Evolutionary conservation across 2,113 vertebrate species (phyloP).

Genomic region (Xiphias gladius): DNA sequence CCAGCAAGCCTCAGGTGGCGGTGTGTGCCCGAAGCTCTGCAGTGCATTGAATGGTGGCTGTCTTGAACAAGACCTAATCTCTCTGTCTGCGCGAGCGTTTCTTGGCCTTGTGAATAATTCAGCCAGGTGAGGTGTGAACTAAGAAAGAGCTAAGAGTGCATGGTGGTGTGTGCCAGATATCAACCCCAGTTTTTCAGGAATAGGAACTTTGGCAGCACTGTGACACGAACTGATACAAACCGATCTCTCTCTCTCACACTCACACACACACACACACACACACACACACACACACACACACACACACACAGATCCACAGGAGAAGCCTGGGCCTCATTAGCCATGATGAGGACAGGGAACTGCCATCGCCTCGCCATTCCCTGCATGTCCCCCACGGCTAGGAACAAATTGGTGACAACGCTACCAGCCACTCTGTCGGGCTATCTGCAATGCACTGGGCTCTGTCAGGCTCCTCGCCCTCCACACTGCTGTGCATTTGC

Average conservation of each 20-base stretch:
- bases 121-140: slow-evolving; percentile 54
- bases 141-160: slow-evolving; percentile 53
- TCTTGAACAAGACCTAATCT: slow-evolving; percentile 58
- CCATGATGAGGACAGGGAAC: slow-evolving; percentile 81
- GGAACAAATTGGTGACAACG: slow-evolving; percentile 88
- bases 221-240: slow-evolving; percentile 69
- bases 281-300: slow-evolving; percentile 42
- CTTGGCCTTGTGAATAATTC: slow-evolving; percentile 76
- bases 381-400: slow-evolving; percentile 88
- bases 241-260: slow-evolving; percentile 1
- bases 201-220: slow-evolving; percentile 60
- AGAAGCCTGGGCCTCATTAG: slow-evolving; percentile 84
- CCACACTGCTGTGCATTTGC: slow-evolving; percentile 49
- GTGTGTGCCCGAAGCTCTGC: slow-evolving; percentile 50
- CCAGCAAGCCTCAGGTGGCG: slow-evolving; percentile 45
- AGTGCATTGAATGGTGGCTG: slow-evolving; percentile 49
- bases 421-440: slow-evolving; percentile 76
- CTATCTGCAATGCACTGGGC: slow-evolving; percentile 66
- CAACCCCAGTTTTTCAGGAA: slow-evolving; percentile 61
- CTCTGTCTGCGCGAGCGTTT: slow-evolving; percentile 24
- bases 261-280: slow-evolving; percentile 2
- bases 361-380: slow-evolving; percentile 84
- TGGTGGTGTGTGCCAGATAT: slow-evolving; percentile 68
- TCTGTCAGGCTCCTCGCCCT: slow-evolving; percentile 60
- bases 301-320: slow-evolving; percentile 36